Evolutionary conservation across 2,113 vertebrate genomes (phyloP), one percentile per base, ranked within the genome.

Genomic region (Tragelaphus buxtoni): DNA sequence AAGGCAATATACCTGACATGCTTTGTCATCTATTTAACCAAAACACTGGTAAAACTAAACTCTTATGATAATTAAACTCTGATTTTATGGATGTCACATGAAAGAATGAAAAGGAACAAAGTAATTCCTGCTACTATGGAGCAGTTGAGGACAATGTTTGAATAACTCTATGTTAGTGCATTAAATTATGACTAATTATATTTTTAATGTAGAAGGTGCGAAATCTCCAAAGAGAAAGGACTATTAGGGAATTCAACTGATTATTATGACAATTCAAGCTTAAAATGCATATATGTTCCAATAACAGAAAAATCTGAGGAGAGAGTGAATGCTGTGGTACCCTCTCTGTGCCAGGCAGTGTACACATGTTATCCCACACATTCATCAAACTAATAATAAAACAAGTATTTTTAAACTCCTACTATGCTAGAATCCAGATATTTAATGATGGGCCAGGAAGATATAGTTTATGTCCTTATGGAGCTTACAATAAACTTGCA

Each of bases 1-100:
- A 98, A 98, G 93, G 51, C 20, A 95, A 39, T 42, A 24, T 90
- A 88, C 49, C 39, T 96, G 82, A 91, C 56, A 97, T 69, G 65
- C 56, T 85, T 39, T 98, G 69, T 84, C 96, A 96, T 95, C 92
- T 97, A 60, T 96, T 98, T 97, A 98, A 92, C 65, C 60, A 88
- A 94, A 96, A 97, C 74, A 95, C 53, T 97, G 76, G 95, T 90
- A 97, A 49, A 61, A 82, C 49, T 98, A 84, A 97, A 47, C 49
- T 98, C 69, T 94, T 96, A 94, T 4, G 2, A 32, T 96, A 90
- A 97, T 89, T 97, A 89, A 97, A 69, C 58, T 84, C 53, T 97
- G 81, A 97, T 96, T 98, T 91, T 97, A 94, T 81, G 11, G 49
- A 61, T 82, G 14, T 77, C 84, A 65, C 45, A 5, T 89, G 39